Evolutionary conservation across 1,140 invertebrate genomes (phyloP).

Genomic region (Drosophila oshimai): DNA sequence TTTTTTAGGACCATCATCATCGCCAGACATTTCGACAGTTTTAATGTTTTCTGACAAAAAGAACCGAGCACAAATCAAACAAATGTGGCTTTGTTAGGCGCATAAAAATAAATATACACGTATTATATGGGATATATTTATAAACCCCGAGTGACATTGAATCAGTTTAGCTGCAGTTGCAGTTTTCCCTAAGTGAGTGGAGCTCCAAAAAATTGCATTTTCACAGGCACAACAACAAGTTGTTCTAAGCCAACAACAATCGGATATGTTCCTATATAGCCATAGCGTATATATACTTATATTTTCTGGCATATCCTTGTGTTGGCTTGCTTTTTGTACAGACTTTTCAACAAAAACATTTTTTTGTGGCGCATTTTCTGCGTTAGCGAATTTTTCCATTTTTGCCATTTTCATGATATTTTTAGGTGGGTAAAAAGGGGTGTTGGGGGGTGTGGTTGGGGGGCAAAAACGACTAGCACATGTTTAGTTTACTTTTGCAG

Average conservation of each 20-base stretch:
- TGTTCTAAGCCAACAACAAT: neutral
- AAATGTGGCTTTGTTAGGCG: constrained; percentile 37
- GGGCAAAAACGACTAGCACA: constrained; percentile 73
- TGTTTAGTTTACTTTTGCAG: constrained; percentile 79
- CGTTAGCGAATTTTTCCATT: constrained; percentile 72
- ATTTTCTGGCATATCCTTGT: constrained; percentile 13
- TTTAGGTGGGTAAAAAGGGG: constrained; percentile 45
- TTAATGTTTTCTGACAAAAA: constrained; percentile 60
- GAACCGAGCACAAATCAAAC: constrained; percentile 35
- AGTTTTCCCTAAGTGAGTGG: constrained; percentile 8
- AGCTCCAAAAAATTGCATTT: constrained; percentile 16
- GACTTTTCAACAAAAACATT: constrained; percentile 76
- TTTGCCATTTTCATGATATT: constrained; percentile 78
- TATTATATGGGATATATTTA: constrained; percentile 33
- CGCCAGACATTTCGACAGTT: constrained; percentile 30
- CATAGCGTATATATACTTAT: neutral
- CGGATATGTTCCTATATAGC: neutral
- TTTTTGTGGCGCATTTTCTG: constrained; percentile 79
- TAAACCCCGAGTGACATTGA: constrained; percentile 41
- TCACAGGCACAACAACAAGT: constrained; percentile 18
- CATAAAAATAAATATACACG: constrained; percentile 39
- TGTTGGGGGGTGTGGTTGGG: neutral
- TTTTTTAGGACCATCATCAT: constrained; percentile 27
- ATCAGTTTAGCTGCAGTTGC: constrained; percentile 15
- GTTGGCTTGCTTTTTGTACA: constrained; percentile 21